Base-by-base conservation (phyloP, 1,140 invertebrate species). In the Neomicropteryx cornuta region DNA sequence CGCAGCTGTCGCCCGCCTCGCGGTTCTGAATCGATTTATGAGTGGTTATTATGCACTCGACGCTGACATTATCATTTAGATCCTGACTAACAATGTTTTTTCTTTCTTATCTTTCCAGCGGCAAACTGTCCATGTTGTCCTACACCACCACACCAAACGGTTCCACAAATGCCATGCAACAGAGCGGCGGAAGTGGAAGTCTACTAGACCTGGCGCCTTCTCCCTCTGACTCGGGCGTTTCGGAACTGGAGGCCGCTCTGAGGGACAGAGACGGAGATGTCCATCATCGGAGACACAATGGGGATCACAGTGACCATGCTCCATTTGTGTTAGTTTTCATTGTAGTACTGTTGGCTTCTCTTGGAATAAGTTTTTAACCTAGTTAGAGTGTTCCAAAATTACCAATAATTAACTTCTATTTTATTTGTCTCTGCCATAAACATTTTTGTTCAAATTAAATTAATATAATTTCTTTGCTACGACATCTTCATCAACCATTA, bases 291-390 rank as follows among this genome's bases (percentile, higher is more conserved):
- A 55, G 81, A 16, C 79, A 83, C 55, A 81, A 81, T 3, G 82
- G 84, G 78, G 81, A 84, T 50, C 77, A 81, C 53, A 85, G 83
- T 61, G 81, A 85, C 55, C 75, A 80, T 55, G 81, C 81, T 41
- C 83, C 84, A 48, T 78, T 83, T 55, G 66, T 42, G 46, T 47
- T 32, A 33, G n/a, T 18, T 43, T 21, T 50, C 46, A n/a, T 20
- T 38, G n/a, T 28, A 33, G 33, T 18, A 4, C 11, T 23, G 5
- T 41, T 23, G 36, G 28, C 16, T 36, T 14, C 10, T 23, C 17
- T n/a, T n/a, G n/a, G n/a, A n/a, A n/a, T n/a, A 45, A 53, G 50
- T 58, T 39, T 56, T 55, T 55, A 58, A 58, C 46, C 52, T 56
- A 35, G 22, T 5, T 32, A 8, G 5, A 32, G 5, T 14, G n/a